Evolutionary conservation across 2,113 vertebrate genomes (phyloP), one percentile per base, ranked within the genome.

Genomic region (Ctenodactylus gundi): DNA sequence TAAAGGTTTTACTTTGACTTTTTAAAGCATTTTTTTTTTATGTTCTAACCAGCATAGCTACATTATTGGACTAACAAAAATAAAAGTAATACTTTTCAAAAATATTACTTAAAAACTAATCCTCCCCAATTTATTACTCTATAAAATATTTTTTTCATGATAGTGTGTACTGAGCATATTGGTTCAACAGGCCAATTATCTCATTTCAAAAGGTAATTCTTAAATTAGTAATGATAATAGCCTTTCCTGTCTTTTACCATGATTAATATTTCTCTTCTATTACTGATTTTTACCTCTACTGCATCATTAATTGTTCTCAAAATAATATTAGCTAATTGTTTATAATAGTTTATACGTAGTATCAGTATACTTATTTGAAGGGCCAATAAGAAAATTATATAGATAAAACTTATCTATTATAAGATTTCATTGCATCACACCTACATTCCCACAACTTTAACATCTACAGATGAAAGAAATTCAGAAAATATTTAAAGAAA

Each of bases 391-490:
- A 23, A 75, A 83, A 1, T 57, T 64, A 65, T 65, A 72, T 55
- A 87, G 77, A 36, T 51, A 89, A 75, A 95, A 97, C 58, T 95
- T 97, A 93, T 97, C 90, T 46, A 18, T 88, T 53, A 17, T 94
- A 96, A 97, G 95, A 91, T 91, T 95, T 95, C 78, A 89, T 29
- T 96, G 39, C 96, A 64, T 95, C 95, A 87, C 75, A 97, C 91
- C 93, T 98, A 94, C 96, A 96, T 95, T 97, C 87, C 97, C 83
- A 96, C 85, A 96, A 91, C 55, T 90, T 97, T 95, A 97, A 97
- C 27, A 97, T 55, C 93, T 97, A 96, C 97, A 83, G n/a, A n/a
- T n/a, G n/a, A 73, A 91, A 97, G 97, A 87, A 90, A 94, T 83
- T 97, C 96, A 97, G 93, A 97, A 97, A 97, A 83, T 94, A 95